Percentiles rank a stretch among this genome's conserved stretches.
Evolutionary conservation across 2,888 invertebrate species (phyloP).

Genomic region (Aporophyla lueneburgensis): DNA sequence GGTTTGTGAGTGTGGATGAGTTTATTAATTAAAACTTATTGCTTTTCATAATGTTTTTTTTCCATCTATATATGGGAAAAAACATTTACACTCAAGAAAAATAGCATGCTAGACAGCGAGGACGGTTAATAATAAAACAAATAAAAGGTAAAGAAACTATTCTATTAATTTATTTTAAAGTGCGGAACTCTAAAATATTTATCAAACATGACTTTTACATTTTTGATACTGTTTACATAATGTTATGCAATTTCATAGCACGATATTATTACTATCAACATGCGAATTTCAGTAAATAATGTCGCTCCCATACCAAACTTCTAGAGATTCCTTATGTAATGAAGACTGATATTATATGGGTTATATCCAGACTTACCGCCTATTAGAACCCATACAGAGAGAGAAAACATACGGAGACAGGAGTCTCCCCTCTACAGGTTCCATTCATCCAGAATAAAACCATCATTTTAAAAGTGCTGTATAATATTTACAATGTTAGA

Average conservation of each 20-base stretch:
- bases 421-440: no score
- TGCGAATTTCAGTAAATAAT: background rate
- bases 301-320: no score
- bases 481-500: no score
- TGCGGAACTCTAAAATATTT: background rate
- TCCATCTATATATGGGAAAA: no score
- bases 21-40: constrained; percentile 1
- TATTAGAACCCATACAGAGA: no score
- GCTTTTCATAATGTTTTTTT: background rate
- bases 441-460: no score
- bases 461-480: no score
- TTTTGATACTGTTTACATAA: background rate
- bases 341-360: no score
- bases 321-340: no score
- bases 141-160: background rate
- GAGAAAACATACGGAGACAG: no score
- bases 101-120: background rate
- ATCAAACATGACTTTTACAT: background rate
- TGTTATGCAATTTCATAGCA: constrained; percentile 1
- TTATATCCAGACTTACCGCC: no score
- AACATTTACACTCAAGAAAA: background rate
- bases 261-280: no score
- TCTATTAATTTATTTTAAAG: background rate
- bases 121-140: background rate
- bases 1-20: background rate